phyloP scores from a whole-genome alignment of 2,113 vertebrate species.

The Vicugna pacos region DNA sequence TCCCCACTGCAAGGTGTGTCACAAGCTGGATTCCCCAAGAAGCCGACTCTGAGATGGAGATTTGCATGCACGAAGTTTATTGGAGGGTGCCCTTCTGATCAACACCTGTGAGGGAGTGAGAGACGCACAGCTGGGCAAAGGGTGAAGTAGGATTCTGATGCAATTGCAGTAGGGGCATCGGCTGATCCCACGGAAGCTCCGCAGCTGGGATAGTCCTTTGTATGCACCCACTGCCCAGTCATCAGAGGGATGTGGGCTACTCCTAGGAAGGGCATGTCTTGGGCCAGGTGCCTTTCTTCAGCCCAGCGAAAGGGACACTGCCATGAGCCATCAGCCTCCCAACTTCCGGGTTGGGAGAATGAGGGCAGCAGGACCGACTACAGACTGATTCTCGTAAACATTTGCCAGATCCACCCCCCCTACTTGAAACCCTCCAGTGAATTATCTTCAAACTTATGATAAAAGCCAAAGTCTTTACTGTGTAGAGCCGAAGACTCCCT shows the following conservation, averaged over 20 bases:
- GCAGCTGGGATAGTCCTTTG: background rate
- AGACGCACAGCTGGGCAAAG: background rate
- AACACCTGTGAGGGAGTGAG: background rate
- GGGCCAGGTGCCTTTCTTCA: background rate
- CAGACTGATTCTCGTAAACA: background rate
- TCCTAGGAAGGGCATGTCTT: background rate
- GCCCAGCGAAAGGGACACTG: background rate
- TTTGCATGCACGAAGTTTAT: background rate
- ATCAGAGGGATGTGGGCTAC: background rate
- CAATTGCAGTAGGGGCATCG: background rate
- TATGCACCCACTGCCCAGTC: background rate
- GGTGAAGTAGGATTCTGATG: background rate
- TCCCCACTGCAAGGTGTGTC: background rate
- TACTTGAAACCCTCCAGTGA: background rate
- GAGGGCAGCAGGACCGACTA: background rate
- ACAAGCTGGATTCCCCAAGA: background rate
- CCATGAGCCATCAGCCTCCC: background rate
- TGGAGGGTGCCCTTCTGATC: background rate
- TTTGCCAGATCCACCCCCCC: background rate
- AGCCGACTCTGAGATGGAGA: background rate
- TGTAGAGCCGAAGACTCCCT: background rate
- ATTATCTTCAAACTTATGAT: background rate
- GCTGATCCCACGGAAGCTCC: background rate
- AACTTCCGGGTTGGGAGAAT: background rate
- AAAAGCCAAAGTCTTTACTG: background rate